phyloP scores from a whole-genome alignment of 2,113 vertebrate species.

The Labrus mixtus region DNA sequence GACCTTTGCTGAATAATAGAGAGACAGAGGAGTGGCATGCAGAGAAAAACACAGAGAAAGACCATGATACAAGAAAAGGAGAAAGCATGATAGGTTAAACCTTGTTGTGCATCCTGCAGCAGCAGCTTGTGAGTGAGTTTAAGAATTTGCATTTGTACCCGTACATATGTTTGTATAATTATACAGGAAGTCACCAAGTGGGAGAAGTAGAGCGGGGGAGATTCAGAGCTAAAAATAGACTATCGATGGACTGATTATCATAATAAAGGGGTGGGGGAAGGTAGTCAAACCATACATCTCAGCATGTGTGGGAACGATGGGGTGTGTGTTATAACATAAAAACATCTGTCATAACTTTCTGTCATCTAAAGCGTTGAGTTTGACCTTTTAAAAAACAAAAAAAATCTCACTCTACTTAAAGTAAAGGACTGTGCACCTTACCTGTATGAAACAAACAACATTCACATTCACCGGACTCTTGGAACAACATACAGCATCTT shows the following conservation, averaged over 20 bases:
- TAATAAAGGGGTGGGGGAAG: slow-evolving; percentile 63
- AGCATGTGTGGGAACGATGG: slow-evolving; percentile 33
- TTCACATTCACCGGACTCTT: too few species aligned
- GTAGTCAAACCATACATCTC: slow-evolving; percentile 50
- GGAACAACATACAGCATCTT: too few species aligned
- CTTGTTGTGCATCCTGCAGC: slow-evolving; percentile 24
- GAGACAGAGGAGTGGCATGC: slow-evolving; percentile 49
- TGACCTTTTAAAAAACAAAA: not conserved
- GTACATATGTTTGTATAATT: slow-evolving; percentile 71
- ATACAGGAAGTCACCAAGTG: slow-evolving; percentile 65
- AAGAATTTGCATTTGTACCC: slow-evolving; percentile 28
- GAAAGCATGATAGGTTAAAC: slow-evolving; percentile 35
- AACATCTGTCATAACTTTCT: not conserved
- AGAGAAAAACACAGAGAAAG: slow-evolving; percentile 32
- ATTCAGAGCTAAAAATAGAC: slow-evolving; percentile 75
- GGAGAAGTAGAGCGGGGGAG: slow-evolving; percentile 41
- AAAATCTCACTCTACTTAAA: not conserved
- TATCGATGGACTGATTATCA: slow-evolving; percentile 72
- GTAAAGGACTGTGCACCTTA: slow-evolving; percentile 19
- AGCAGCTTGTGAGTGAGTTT: slow-evolving; percentile 20
- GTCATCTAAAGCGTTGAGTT: slow-evolving; percentile 2
- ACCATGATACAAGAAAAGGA: slow-evolving; percentile 25
- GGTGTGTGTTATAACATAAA: slow-evolving; percentile 3
- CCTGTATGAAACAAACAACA: slow-evolving; percentile 37
- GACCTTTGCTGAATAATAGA: slow-evolving; percentile 73